Conservation (phyloP, 2,113 vertebrate species). For the Gnathonemus echidnorhynchus region DNA sequence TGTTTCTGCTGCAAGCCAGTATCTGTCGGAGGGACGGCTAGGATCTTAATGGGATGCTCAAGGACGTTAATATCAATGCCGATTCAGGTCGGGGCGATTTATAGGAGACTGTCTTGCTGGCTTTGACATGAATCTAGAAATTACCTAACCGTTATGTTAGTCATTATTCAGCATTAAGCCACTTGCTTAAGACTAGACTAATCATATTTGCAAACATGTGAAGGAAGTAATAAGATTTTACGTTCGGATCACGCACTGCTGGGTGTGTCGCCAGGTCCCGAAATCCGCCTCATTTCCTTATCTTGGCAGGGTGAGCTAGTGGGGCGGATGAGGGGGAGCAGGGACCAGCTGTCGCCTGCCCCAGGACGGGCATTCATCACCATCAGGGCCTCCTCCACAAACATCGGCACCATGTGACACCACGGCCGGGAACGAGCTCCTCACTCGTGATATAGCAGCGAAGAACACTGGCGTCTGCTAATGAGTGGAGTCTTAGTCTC, state of each 20-base stretch:
- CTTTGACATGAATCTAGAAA: background rate
- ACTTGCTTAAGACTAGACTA: background rate
- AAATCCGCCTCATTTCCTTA: background rate
- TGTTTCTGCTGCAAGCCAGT: background rate
- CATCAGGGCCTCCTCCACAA: background rate
- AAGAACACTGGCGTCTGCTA: background rate
- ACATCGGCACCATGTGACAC: background rate
- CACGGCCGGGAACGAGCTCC: background rate
- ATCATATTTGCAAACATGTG: background rate
- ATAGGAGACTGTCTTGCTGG: background rate
- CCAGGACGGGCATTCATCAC: background rate
- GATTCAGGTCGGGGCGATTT: background rate
- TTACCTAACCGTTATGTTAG: background rate
- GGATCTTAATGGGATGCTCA: constrained; percentile 4
- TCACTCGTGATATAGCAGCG: background rate
- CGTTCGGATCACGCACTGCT: background rate
- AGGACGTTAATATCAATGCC: background rate
- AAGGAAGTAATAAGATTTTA: background rate
- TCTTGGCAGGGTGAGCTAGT: background rate
- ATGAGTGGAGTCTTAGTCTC: background rate
- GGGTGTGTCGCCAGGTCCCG: background rate
- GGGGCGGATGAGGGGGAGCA: background rate
- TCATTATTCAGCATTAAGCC: background rate
- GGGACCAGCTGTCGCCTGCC: background rate
- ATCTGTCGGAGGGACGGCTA: background rate